These are phyloP conservation scores for Aleiodes sp. DNA, from an alignment of 1,140 invertebrate genomes.

Conservation along the genomic window DNA sequence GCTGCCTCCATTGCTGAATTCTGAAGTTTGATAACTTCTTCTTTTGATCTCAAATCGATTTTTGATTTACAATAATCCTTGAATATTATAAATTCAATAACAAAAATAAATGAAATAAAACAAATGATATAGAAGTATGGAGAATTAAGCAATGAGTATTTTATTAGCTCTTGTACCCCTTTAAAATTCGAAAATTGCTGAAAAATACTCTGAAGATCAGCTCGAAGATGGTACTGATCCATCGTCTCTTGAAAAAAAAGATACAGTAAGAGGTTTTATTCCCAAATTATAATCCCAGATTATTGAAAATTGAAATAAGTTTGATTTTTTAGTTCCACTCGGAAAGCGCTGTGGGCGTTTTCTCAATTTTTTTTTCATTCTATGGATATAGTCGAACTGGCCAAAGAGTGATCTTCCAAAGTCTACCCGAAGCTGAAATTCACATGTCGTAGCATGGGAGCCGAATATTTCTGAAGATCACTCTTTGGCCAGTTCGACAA, in stretches of 20 bases:
- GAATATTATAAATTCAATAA: neutral
- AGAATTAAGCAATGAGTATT: neutral
- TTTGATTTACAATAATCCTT: constrained; percentile 36
- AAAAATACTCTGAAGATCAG: constrained; percentile 20
- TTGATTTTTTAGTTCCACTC: too few relatives aligned
- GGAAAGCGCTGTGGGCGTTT: too few relatives aligned
- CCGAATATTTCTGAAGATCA: too few relatives aligned
- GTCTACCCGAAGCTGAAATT: too few relatives aligned
- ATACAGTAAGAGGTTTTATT: too few relatives aligned
- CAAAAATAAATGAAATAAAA: neutral
- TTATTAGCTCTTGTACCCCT: constrained; percentile 9
- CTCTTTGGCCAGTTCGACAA: too few relatives aligned
- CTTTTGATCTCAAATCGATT: constrained; percentile 19
- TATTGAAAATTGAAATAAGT: too few relatives aligned
- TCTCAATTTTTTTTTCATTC: too few relatives aligned
- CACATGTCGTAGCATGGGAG: too few relatives aligned
- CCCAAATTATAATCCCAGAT: too few relatives aligned
- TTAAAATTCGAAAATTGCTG: constrained; percentile 20
- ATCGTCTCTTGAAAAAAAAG: neutral
- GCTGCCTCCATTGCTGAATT: constrained; percentile 4
- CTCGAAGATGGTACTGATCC: neutral
- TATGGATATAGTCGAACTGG: too few relatives aligned
- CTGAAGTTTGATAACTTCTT: constrained; percentile 25
- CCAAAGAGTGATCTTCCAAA: too few relatives aligned
- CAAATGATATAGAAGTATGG: neutral